Percentiles rank a stretch among this genome's conserved stretches.
phyloP scores from a whole-genome alignment of 2,797 vertebrate species.

The Mico argentatus region DNA sequence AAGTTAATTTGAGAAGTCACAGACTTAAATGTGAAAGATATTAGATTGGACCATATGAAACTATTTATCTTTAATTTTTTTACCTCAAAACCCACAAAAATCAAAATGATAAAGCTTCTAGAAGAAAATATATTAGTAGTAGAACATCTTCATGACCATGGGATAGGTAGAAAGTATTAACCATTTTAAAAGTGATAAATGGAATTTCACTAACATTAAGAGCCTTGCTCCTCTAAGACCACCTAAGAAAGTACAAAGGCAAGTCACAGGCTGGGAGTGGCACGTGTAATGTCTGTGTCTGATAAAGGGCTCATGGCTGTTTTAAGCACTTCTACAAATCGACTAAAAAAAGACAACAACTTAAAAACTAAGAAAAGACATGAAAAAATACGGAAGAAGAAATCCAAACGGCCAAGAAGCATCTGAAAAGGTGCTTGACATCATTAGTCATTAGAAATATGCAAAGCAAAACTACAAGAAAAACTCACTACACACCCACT shows the following conservation, averaged over 20 bases:
- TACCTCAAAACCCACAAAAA: not conserved
- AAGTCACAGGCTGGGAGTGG: not conserved
- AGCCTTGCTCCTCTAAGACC: not conserved
- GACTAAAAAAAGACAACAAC: not conserved
- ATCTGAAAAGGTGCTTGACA: not conserved
- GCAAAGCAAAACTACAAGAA: not conserved
- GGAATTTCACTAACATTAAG: not conserved
- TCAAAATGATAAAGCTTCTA: not conserved
- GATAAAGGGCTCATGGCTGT: not conserved
- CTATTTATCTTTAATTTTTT: not conserved
- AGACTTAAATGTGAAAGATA: not conserved
- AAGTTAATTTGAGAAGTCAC: not conserved
- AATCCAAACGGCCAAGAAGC: not conserved
- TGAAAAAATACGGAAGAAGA: not conserved
- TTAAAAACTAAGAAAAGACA: not conserved
- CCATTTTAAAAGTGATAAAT: not conserved
- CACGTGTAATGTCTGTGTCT: rapidly evolving
- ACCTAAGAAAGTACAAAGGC: not conserved
- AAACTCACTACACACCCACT: not conserved
- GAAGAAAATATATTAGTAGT: not conserved
- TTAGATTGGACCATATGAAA: not conserved
- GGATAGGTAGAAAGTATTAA: not conserved
- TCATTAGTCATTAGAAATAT: not conserved
- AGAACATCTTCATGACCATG: not conserved
- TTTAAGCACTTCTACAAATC: not conserved